These are phyloP conservation scores for Tonatia bakeri DNA, from an alignment of 2,113 vertebrate genomes.

Conservation along the genomic window DNA sequence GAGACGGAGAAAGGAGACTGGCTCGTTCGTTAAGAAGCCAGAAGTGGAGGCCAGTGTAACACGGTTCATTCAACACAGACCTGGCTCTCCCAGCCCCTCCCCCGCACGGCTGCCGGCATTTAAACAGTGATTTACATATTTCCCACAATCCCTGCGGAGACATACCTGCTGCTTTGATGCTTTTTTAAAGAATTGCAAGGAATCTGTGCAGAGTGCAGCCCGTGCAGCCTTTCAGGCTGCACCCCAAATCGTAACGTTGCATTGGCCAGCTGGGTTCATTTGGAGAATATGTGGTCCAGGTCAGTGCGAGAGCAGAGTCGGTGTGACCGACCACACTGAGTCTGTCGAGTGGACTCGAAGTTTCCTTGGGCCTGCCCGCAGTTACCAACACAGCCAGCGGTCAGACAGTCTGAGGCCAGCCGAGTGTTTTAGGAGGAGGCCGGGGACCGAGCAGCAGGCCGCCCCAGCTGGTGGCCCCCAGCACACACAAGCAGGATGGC, in stretches of 20 bases:
- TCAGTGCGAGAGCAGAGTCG: background rate
- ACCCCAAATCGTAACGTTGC: background rate
- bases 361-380: background rate
- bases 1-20: background rate
- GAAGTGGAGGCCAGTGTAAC: background rate
- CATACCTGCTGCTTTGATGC: background rate
- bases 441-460: background rate
- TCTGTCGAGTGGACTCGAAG: fast-evolving
- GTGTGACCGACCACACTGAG: fast-evolving
- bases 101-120: background rate
- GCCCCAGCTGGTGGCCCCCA: background rate
- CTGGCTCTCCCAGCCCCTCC: background rate
- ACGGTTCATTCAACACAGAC: background rate
- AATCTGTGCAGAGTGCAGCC: fast-evolving
- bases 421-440: background rate
- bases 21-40: slow-evolving; percentile 14
- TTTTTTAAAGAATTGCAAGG: background rate
- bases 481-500: too few species aligned
- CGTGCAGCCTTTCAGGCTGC: background rate
- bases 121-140: background rate
- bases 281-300: background rate
- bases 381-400: background rate
- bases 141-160: slow-evolving; percentile 7
- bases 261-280: background rate
- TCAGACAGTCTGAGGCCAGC: background rate